Evolutionary conservation across 2,888 invertebrate species (phyloP).

Genomic region (Pollenia labialis): DNA sequence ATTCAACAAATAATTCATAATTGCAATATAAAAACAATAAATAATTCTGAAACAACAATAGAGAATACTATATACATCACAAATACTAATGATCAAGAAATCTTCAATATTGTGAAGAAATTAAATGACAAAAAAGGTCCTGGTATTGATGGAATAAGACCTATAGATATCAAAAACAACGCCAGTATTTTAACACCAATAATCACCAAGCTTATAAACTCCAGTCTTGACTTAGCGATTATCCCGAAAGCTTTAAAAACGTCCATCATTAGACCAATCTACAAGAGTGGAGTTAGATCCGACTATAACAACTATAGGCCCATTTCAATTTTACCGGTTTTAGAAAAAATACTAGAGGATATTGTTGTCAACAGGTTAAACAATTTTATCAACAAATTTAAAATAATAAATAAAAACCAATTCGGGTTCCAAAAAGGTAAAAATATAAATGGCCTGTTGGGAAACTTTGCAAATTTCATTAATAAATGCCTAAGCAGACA

Average conservation of each 20-base stretch:
- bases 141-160: neutral
- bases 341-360: constrained; percentile 2
- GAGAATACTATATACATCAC: no score
- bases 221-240: neutral
- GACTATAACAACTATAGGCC: neutral
- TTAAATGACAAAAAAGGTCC: neutral
- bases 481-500: neutral
- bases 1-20: no score
- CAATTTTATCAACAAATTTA: neutral
- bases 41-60: no score
- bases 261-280: neutral
- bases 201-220: neutral
- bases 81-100: neutral
- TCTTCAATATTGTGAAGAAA: neutral
- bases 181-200: neutral
- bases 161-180: constrained; percentile 4
- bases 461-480: constrained; percentile 16
- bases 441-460: constrained; percentile 36
- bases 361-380: neutral
- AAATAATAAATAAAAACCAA: constrained; percentile 13
- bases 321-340: neutral
- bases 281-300: neutral
- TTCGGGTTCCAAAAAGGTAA: constrained; percentile 23
- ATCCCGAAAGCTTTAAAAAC: neutral
- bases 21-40: no score